A percentile compares a stretch with the other conserved stretches of the same genome.
Conservation (phyloP, 2,113 vertebrate species). For the Chloropsis hardwickii region DNA sequence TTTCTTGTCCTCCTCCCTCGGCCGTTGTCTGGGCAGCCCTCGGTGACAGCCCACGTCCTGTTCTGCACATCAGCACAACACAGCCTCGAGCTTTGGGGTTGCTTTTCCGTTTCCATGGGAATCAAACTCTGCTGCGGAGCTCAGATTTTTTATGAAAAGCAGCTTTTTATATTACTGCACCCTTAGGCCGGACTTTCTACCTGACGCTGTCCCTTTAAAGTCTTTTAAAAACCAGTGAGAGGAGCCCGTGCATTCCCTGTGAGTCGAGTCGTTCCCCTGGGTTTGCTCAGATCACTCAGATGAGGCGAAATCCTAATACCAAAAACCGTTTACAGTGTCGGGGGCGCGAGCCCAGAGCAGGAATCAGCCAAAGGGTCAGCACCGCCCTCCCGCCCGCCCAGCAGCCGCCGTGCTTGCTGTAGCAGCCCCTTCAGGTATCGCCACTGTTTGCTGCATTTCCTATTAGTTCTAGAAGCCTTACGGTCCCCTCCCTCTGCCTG, state of each 20-base stretch:
- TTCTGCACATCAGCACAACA: not conserved
- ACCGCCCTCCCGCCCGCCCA: not conserved
- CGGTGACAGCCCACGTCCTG: not conserved
- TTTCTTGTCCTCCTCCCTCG: not conserved
- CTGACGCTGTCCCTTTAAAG: constrained; percentile 28
- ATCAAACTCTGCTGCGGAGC: not conserved
- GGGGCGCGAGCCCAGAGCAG: constrained; percentile 44
- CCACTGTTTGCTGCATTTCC: constrained; percentile 62
- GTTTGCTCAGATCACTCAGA: constrained; percentile 13
- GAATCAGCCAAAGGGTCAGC: constrained; percentile 68
- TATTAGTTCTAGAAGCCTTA: constrained; percentile 76
- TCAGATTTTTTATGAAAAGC: constrained; percentile 26
- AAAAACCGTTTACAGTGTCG: constrained; percentile 71
- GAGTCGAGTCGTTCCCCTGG: not conserved
- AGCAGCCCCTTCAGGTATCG: constrained; percentile 60
- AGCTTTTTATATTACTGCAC: constrained; percentile 13
- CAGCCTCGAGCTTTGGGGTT: not conserved
- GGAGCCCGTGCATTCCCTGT: not conserved
- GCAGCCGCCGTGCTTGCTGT: constrained; percentile 36
- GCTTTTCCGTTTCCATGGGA: not conserved
- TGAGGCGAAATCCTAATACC: constrained; percentile 48
- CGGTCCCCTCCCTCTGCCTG: constrained; percentile 48
- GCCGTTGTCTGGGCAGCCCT: not conserved
- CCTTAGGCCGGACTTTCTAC: not conserved
- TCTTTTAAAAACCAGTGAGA: not conserved